Evolutionary conservation across 2,888 invertebrate species (phyloP).

Genomic region (Candidula unifasciata): DNA sequence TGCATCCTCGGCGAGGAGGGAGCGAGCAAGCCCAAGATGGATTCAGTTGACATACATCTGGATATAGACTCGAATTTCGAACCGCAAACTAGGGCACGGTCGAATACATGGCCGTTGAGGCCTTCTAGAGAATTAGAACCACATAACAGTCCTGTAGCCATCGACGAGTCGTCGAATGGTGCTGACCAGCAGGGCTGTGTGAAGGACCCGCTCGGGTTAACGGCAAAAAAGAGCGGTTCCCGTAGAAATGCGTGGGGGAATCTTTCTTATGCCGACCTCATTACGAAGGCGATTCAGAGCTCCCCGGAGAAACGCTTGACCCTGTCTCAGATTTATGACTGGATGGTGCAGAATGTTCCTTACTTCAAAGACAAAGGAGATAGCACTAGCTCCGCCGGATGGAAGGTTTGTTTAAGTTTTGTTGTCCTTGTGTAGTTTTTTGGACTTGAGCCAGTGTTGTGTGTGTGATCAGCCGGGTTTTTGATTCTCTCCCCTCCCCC

Average conservation of each 20-base stretch:
- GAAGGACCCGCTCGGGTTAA: constrained; percentile 66
- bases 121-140: constrained; percentile 69
- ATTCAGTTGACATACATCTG: constrained; percentile 82
- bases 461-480: neutral
- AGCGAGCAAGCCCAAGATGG: constrained; percentile 63
- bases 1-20: constrained; percentile 14
- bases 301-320: constrained; percentile 96
- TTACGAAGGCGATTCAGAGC: constrained; percentile 98
- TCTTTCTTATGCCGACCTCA: constrained; percentile 95
- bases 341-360: constrained; percentile 99
- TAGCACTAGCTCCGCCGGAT: constrained; percentile 99
- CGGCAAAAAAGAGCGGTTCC: constrained; percentile 91
- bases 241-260: constrained; percentile 78
- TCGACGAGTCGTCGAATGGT: constrained; percentile 66
- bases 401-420: constrained; percentile 99
- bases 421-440: neutral
- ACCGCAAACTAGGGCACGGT: constrained; percentile 93
- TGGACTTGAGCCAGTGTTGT: neutral
- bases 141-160: constrained; percentile 65
- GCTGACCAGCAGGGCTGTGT: constrained; percentile 56
- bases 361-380: constrained; percentile 99
- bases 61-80: constrained; percentile 85
- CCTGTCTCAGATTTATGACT: constrained; percentile 99
- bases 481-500: too few relatives aligned
- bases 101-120: constrained; percentile 98